Conservation (phyloP, 2,888 invertebrate genomes). For the Drosophila diplacantha region DNA sequence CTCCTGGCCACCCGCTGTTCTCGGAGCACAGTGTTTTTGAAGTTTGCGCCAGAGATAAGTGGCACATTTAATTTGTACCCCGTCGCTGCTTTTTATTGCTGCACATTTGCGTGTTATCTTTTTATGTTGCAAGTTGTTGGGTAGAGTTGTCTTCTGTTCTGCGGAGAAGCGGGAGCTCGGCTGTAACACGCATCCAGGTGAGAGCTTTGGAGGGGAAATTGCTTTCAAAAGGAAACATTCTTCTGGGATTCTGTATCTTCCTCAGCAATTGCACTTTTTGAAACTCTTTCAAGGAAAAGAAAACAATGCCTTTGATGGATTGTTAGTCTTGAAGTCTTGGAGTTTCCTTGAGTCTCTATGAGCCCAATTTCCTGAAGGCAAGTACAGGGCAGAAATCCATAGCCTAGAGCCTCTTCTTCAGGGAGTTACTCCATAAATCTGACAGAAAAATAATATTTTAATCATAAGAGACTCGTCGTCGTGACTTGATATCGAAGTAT, state of each 20-base stretch:
- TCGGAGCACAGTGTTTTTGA: conserved; percentile 52
- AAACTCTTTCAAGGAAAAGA: neutral
- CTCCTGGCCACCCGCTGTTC: conserved; percentile 13
- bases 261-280: neutral
- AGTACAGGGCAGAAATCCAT: neutral
- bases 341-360: neutral
- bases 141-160: neutral
- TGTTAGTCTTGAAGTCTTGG: neutral
- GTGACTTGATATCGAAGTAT: neutral
- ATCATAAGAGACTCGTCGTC: neutral
- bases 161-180: neutral
- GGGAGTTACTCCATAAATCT: neutral
- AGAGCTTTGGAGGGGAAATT: neutral
- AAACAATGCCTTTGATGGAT: neutral
- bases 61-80: conserved; percentile 64
- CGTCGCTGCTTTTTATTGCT: conserved; percentile 64
- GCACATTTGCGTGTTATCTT: conserved; percentile 56
- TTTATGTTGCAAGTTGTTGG: conserved; percentile 62
- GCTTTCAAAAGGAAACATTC: neutral
- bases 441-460: neutral
- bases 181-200: too few species aligned
- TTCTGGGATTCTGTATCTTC: neutral
- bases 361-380: neutral
- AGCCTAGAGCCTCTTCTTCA: neutral
- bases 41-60: conserved; percentile 60